Evolutionary conservation across 2,888 invertebrate genomes (phyloP), one percentile per base, ranked within the genome.

Genomic region (Synergus itoensis): DNA sequence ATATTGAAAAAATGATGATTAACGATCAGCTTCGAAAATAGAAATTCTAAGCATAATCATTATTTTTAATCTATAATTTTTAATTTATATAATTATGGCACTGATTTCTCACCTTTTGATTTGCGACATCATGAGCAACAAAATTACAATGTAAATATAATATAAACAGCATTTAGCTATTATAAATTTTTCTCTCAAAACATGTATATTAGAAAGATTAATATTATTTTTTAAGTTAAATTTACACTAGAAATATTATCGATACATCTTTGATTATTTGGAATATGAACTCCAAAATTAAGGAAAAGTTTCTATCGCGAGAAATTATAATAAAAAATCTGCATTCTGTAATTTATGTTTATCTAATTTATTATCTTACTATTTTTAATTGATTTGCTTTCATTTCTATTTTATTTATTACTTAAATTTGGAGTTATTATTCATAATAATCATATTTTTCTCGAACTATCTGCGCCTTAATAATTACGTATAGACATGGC

Each of bases 131-230:
- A 48, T 36, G 73, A 73, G 73, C 73, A 73, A 73, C 73, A 16
- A 73, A 73, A 73, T 73, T 48, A 48, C 73, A 53, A 18, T 67
- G 43, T 67, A 45, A 67, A 67, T 67, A 45, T 67, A 73, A 73
- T 73, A 73, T 73, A 73, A 73, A 73, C 48, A 73, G 45, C 48
- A 53, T 73, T 73, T 53, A 73, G 73, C 73, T 73, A 41, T 73
- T 48, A 48, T 48, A 73, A 73, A 73, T 48, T 73, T 53, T 73
- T 53, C 48, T 73, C 48, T 73, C 73, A 73, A 73, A 73, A 73
- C 73, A 73, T 73, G 28, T 73, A 73, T 73, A 73, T 48, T 53
- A 73, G 73, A 73, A 73, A 48, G 48, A 65, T 64, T 64, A 57
- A 64, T 40, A 11, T 48, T 73, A 73, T 28, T 4, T 1, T 77